Base-by-base conservation (phyloP, 2,113 vertebrate species). In the Microtus montanus region DNA sequence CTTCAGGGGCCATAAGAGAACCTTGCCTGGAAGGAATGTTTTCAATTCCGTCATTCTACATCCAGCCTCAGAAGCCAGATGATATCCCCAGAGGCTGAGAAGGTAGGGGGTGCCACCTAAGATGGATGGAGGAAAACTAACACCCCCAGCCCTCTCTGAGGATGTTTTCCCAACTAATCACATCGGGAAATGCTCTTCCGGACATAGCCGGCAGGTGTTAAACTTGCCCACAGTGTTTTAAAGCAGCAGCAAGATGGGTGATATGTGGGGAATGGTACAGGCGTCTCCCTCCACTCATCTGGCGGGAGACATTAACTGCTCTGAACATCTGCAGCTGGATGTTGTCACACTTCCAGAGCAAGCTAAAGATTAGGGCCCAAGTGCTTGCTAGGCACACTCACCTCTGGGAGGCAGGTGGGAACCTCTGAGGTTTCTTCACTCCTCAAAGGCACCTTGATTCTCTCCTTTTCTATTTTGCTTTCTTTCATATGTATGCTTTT, bases 221-320 rank as follows among this genome's bases (percentile, higher is more conserved):
- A 58, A 89, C 92, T 95, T 93, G 38, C 71, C 54, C 26, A 38
- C 3, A 35, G 33, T 13, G 20, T 68, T 93, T 73, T 80, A 47
- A 85, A 90, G 77, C 86, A 90, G 19, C 35, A 66, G n/a, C 33
- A 90, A 68, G 77, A 80, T 90, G 58, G 49, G 30, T 75, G 84
- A 54, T 20, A 74, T 44, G 47, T 41, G 85, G 68, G 58, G 38
- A 89, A 83, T 89, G 44, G 41, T 64, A 71, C 52, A 93, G 41
- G 13, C 86, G 47, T 68, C 24, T 91, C 83, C 77, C 87, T 5
- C 44, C 35, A 63, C 63, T 95, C 33, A 54, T 54, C 73, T 83
- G 73, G 61, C 77, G 17, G 58, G 89, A 92, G 73, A 12, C 9
- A 54, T 68, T 71, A 66, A 58, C 61, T 26, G 63, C 78, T 87